These are phyloP conservation scores for Hirundichthys speculiger DNA, from an alignment of 2,113 vertebrate genomes.

Conservation along the genomic window DNA sequence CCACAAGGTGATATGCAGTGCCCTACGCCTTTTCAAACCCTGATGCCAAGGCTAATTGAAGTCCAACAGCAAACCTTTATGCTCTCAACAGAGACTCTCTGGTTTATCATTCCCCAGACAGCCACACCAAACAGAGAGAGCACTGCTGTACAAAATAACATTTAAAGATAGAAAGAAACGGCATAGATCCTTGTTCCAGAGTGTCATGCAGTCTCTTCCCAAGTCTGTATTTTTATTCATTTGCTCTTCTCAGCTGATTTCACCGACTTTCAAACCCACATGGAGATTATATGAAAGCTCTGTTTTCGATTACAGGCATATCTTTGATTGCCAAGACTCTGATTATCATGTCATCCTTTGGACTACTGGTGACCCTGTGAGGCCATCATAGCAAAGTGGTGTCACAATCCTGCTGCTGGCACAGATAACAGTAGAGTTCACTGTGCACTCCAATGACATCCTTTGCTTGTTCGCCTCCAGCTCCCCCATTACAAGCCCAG, in stretches of 20 bases:
- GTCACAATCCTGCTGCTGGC: constrained; percentile 69
- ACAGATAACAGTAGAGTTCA: constrained; percentile 53
- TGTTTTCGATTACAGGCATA: too few species aligned
- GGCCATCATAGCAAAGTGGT: constrained; percentile 56
- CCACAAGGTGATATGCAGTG: constrained; percentile 43
- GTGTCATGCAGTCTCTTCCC: too few species aligned
- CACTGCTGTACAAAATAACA: not conserved
- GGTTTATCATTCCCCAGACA: constrained; percentile 9
- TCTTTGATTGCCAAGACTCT: too few species aligned
- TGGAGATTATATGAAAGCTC: too few species aligned
- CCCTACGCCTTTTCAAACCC: constrained; percentile 41
- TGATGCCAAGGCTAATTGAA: constrained; percentile 58
- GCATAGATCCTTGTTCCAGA: too few species aligned
- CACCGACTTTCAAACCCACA: not conserved
- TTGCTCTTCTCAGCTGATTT: not conserved
- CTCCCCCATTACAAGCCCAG: not conserved
- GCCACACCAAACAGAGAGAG: constrained; percentile 8
- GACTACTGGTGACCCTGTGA: constrained; percentile 39
- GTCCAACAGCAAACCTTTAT: constrained; percentile 50
- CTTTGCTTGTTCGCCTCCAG: constrained; percentile 42
- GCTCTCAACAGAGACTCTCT: constrained; percentile 4
- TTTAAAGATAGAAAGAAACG: not conserved
- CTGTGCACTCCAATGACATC: constrained; percentile 70
- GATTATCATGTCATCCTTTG: not conserved
- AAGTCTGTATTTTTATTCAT: not conserved